Evolutionary conservation across 2,888 invertebrate genomes (phyloP).

Genomic region (Diplazon laetatorius): DNA sequence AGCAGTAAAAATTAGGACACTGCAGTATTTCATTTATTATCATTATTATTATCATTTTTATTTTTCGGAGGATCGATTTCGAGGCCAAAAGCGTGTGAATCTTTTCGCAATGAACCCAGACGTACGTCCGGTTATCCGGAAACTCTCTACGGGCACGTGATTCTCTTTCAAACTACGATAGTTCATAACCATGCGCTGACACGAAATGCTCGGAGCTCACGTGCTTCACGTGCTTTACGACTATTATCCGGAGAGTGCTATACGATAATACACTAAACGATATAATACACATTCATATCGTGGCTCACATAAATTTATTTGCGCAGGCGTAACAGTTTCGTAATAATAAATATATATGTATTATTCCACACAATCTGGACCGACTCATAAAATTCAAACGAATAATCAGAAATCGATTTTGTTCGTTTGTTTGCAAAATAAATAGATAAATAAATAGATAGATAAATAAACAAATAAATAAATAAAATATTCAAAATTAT

Average conservation of each 20-base stretch:
- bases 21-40: background rate
- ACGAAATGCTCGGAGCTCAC: slow-evolving; percentile 9
- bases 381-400: background rate
- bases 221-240: slow-evolving; percentile 28
- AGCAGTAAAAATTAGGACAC: background rate
- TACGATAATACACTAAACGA: slow-evolving; percentile 29
- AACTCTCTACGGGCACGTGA: slow-evolving; percentile 5
- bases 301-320: background rate
- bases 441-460: too few relatives aligned
- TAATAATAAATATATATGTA: background rate
- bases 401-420: background rate
- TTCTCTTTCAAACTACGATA: slow-evolving; percentile 16
- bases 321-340: background rate
- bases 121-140: background rate
- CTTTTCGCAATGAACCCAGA: slow-evolving; percentile 11
- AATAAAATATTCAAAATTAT: background rate
- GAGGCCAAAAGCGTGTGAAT: background rate
- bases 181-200: slow-evolving; percentile 11
- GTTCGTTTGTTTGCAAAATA: too few relatives aligned
- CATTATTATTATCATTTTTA: background rate
- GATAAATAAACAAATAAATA: background rate
- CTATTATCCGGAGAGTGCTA: slow-evolving; percentile 19
- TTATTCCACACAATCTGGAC: background rate
- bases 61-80: slow-evolving; percentile 2
- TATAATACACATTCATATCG: slow-evolving; percentile 18